Conservation (phyloP, 1,140 invertebrate genomes). For the Orchestia grillus region DNA sequence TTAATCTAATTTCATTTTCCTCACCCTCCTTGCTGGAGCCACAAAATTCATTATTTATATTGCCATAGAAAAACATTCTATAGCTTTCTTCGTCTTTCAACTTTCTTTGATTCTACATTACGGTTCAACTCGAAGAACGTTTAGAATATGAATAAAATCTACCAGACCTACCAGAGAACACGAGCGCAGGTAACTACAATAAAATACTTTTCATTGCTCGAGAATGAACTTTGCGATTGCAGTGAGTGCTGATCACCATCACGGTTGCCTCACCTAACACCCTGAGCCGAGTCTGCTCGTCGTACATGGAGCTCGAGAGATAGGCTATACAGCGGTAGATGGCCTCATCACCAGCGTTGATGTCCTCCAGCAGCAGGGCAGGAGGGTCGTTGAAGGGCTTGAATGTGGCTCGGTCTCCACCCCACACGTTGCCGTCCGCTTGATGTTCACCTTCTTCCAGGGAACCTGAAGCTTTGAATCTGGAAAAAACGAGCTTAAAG, state of each 20-base stretch:
- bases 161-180: no score
- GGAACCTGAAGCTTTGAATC: background rate
- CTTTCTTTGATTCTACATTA: background rate
- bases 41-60: background rate
- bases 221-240: no score
- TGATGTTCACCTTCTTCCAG: background rate
- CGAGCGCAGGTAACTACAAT: no score
- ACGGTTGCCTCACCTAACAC: background rate
- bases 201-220: no score
- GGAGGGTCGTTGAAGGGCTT: background rate
- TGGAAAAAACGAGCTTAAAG: background rate
- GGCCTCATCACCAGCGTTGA: background rate
- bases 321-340: background rate
- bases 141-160: background rate
- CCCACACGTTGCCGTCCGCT: slow-evolving; percentile 39
- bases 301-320: background rate
- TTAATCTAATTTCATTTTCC: background rate
- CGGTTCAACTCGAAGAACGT: background rate
- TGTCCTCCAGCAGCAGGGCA: background rate
- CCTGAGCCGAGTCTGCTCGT: background rate
- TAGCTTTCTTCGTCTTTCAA: no score
- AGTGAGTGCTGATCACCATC: no score
- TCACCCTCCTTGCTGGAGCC: background rate
- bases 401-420: slow-evolving; percentile 26
- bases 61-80: no score